Conservation (phyloP, 37 sponge, comb jelly and placozoan genomes). For the Halisarca cf. caerulea region DNA sequence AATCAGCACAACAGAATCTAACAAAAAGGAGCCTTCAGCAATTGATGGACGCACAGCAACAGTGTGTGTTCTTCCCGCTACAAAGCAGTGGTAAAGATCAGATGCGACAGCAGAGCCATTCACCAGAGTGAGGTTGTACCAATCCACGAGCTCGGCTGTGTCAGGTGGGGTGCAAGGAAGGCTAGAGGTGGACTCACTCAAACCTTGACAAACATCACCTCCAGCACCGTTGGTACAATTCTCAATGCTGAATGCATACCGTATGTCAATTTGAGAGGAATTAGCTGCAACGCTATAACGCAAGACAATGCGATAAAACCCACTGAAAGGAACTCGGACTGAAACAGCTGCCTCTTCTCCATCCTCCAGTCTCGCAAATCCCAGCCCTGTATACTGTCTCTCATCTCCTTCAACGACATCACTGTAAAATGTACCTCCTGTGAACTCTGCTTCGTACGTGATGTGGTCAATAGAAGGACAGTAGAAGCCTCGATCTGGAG, state of each 20-base stretch:
- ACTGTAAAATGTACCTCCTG: constrained; percentile 4
- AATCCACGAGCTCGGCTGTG: background rate
- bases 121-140: background rate
- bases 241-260: background rate
- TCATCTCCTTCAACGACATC: constrained; percentile 15
- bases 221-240: background rate
- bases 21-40: background rate
- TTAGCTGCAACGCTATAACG: background rate
- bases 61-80: background rate
- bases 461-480: constrained; percentile 56
- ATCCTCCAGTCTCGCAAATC: constrained; percentile 24
- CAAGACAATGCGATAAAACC: constrained; percentile 23
- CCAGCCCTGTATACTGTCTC: constrained; percentile 54
- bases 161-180: background rate
- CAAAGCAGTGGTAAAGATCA: background rate
- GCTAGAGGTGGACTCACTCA: background rate
- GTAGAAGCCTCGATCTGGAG: constrained; percentile 11
- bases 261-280: background rate
- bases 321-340: constrained; percentile 34
- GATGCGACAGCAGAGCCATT: background rate
- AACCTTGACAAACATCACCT: background rate
- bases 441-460: constrained; percentile 48
- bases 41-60: background rate
- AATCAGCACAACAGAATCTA: background rate
- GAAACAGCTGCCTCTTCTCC: background rate